Evolutionary conservation across 2,888 invertebrate genomes (phyloP).

Genomic region (Metalampra italica): DNA sequence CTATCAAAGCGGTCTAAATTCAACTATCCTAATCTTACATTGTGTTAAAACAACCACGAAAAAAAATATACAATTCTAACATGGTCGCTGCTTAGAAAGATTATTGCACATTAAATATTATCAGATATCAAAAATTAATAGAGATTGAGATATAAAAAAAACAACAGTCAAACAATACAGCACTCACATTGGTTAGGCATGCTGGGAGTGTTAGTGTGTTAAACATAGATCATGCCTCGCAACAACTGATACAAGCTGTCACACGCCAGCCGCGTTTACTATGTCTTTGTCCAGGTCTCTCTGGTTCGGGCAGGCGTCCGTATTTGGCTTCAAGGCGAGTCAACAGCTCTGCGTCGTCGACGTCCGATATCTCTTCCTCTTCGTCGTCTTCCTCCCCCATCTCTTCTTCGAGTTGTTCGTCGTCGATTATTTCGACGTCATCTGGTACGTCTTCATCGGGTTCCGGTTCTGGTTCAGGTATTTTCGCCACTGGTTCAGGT

Average conservation of each 20-base stretch:
- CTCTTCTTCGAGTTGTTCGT: slow-evolving; percentile 72
- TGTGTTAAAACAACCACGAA: too few relatives aligned
- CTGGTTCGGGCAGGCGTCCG: slow-evolving; percentile 80
- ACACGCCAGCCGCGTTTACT: slow-evolving; percentile 57
- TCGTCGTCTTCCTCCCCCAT: slow-evolving; percentile 64
- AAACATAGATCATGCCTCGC: slow-evolving; percentile 41
- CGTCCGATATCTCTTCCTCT: slow-evolving; percentile 79
- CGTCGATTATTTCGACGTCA: slow-evolving; percentile 68
- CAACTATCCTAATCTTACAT: too few relatives aligned
- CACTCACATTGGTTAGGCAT: slow-evolving; percentile 69
- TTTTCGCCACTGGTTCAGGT: slow-evolving; percentile 15
- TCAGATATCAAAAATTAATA: neutral
- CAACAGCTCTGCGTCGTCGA: slow-evolving; percentile 84
- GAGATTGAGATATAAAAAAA: too few relatives aligned
- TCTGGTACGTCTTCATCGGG: slow-evolving; percentile 42
- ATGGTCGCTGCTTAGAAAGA: neutral
- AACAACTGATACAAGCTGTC: slow-evolving; percentile 19
- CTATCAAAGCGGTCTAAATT: too few relatives aligned
- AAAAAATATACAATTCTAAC: too few relatives aligned
- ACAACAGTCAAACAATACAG: neutral
- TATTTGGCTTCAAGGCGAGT: slow-evolving; percentile 85
- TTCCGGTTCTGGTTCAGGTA: slow-evolving; percentile 40
- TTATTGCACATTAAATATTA: neutral
- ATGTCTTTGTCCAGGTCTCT: slow-evolving; percentile 62
- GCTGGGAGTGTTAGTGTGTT: slow-evolving; percentile 51